Evolutionary conservation across 2,797 vertebrate genomes (phyloP), one percentile per base, ranked within the genome.

Genomic region (Cottoperca gobio): DNA sequence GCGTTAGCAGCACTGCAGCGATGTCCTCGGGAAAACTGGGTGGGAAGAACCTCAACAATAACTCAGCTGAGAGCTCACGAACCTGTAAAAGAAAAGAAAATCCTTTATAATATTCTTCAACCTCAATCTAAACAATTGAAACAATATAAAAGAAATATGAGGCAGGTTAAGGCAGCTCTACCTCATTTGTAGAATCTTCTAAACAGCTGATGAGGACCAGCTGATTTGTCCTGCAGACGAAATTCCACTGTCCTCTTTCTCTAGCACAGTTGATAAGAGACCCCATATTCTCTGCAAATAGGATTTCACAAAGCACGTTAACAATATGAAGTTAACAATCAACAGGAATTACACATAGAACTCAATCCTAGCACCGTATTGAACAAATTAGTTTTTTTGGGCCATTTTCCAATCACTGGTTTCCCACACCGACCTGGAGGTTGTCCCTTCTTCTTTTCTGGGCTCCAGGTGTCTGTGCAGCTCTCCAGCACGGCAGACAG

Each of bases 181-280:
- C 97, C 95, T 98, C 97, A 0, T 96, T 97, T 19, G 97, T 98
- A 61, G 93, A 93, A 91, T 98, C 97, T 79, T 96, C 95, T 46
- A 98, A 92, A 88, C 96, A 97, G 88, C 95, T 94, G 88, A 97
- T 90, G 14, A 98, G 92, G 0, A 86, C 91, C 84, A 96, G 77
- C 52, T 95, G 91, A 68, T 94, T 97, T 16, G 91, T 83, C 72
- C 78, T 92, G 23, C 93, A 93, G 84, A 96, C 94, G 86, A 97
- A 97, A 81, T 97, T 91, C 97, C 97, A 98, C 87, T 79, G 91
- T 86, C 94, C 87, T 3, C 78, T 94, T 46, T 91, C 89, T 79
- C 85, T 91, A 54, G 95, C 94, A 0, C 81, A 92, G 75, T 60
- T 88, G 80, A 97, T 93, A 37, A 98, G 94, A 2, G 65, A 78